Percentiles rank a stretch among this genome's conserved stretches.
These are phyloP conservation scores for Syritta pipiens DNA, from an alignment of 2,888 invertebrate genomes.

Conservation along the genomic window DNA sequence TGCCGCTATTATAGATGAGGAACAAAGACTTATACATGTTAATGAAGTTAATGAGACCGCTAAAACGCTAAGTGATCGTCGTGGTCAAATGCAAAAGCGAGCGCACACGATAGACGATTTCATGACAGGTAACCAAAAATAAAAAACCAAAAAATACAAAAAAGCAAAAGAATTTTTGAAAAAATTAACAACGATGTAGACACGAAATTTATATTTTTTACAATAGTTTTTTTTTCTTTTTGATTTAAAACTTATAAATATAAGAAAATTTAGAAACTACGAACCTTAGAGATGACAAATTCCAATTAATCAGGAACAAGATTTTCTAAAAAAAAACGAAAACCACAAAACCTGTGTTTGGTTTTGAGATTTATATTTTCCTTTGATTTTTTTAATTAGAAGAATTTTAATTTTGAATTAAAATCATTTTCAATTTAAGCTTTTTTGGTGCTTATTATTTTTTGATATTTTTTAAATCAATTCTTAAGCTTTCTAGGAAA, in stretches of 20 bases:
- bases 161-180: constrained; percentile 22
- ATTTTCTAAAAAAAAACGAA: constrained; percentile 18
- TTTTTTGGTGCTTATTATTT: too few relatives aligned
- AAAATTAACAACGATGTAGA: constrained; percentile 42
- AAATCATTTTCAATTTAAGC: too few relatives aligned
- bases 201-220: constrained; percentile 26
- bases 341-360: too few relatives aligned
- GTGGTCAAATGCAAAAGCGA: constrained; percentile 73
- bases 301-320: constrained; percentile 56
- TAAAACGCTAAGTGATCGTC: constrained; percentile 70
- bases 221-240: constrained; percentile 1
- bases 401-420: too few relatives aligned
- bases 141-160: constrained; percentile 21
- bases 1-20: constrained; percentile 72
- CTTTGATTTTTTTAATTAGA: constrained; percentile 21
- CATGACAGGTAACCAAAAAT: constrained; percentile 72
- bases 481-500: too few relatives aligned
- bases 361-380: constrained; percentile 1
- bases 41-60: constrained; percentile 70
- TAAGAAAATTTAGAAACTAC: constrained; percentile 42
- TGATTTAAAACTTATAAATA: not conserved
- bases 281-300: constrained; percentile 45
- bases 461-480: too few relatives aligned
- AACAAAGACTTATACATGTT: constrained; percentile 72
- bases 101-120: constrained; percentile 75